These are phyloP conservation scores for Pycnonotus jocosus DNA, from an alignment of 2,113 vertebrate species.

Conservation along the genomic window DNA sequence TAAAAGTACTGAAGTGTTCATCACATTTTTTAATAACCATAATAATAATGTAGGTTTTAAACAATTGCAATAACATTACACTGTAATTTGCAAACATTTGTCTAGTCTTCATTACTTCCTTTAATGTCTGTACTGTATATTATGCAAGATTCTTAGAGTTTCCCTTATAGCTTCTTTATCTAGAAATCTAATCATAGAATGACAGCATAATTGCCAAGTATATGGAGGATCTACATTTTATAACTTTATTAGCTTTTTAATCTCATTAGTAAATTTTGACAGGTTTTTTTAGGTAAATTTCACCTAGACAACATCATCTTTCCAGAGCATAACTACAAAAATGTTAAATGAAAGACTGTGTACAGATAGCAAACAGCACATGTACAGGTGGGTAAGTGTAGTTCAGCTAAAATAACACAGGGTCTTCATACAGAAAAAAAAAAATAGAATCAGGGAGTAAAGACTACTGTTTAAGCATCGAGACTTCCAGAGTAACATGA, in stretches of 20 bases:
- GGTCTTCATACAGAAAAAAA: not conserved
- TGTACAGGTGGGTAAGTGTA: not conserved
- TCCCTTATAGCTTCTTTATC: not conserved
- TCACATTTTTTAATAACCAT: not conserved
- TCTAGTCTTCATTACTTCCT: not conserved
- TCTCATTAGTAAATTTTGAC: not conserved
- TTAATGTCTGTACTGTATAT: not conserved
- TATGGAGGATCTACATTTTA: not conserved
- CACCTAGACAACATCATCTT: not conserved
- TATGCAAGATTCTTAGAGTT: not conserved
- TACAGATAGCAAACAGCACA: not conserved
- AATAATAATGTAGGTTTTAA: not conserved
- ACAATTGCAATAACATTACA: not conserved
- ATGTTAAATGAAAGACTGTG: not conserved
- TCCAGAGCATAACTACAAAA: not conserved
- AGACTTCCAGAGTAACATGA: not conserved
- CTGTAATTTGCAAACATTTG: not conserved
- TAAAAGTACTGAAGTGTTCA: not conserved
- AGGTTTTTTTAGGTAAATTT: not conserved
- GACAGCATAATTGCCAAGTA: not conserved
- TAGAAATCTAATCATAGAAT: constrained; percentile 35
- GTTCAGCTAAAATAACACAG: not conserved
- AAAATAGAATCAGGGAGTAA: not conserved
- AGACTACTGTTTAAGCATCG: not conserved
- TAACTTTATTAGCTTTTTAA: constrained; percentile 24